Percentiles rank a stretch among this genome's conserved stretches.
These are phyloP conservation scores for Drosophila equinoxialis DNA, from an alignment of 1,140 invertebrate genomes.

Conservation along the genomic window DNA sequence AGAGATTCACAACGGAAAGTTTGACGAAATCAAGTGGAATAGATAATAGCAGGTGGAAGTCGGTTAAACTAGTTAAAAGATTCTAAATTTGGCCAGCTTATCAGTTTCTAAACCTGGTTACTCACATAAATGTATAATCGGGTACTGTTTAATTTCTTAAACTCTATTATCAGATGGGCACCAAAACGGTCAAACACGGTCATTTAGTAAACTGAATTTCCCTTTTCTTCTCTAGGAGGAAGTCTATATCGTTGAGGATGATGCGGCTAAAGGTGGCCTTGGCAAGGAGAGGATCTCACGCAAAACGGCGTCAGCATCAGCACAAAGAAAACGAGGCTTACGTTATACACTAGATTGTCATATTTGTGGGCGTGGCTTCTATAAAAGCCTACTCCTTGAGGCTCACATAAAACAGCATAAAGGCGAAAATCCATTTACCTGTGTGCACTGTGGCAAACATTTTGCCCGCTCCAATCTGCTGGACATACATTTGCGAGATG, in stretches of 20 bases:
- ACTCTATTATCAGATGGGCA: no score
- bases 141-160: no score
- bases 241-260: slow-evolving; percentile 65
- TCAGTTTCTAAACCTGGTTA: no score
- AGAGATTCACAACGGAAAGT: background rate
- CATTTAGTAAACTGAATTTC: background rate
- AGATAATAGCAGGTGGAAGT: slow-evolving; percentile 1
- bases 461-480: slow-evolving; percentile 51
- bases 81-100: no score
- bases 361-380: slow-evolving; percentile 59
- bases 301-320: background rate
- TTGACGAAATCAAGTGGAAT: background rate
- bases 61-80: no score
- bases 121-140: no score
- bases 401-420: slow-evolving; percentile 63
- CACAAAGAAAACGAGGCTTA: slow-evolving; percentile 25
- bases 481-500: slow-evolving; percentile 38
- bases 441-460: slow-evolving; percentile 46
- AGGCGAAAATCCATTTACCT: slow-evolving; percentile 57
- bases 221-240: slow-evolving; percentile 31
- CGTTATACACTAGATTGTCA: slow-evolving; percentile 52
- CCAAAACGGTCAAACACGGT: no score
- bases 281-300: slow-evolving; percentile 30
- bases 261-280: slow-evolving; percentile 29
- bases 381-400: slow-evolving; percentile 56